Evolutionary conservation across 2,888 invertebrate genomes (phyloP), one percentile per base, ranked within the genome.

Genomic region (Eilema griseolum): DNA sequence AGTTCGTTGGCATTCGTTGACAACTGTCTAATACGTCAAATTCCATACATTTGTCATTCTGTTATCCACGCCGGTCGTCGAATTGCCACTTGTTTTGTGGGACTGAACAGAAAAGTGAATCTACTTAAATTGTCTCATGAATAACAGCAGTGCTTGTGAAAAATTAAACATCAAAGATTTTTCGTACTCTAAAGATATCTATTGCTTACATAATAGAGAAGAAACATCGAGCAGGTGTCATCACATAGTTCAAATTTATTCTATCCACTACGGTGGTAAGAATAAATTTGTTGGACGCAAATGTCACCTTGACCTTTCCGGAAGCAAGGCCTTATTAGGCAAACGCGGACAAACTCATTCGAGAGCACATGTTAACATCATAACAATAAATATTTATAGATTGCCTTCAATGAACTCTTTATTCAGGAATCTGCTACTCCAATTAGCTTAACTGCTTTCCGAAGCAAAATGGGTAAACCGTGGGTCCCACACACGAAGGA

Each of bases 221-320:
- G 74, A 75, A 74, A 71, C 76, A 73, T 75, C 70, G 81, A 85
- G 80, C 76, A 89, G 85, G 87, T 90, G 91, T 89, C 90, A 88
- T 90, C 89, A 88, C 80, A 74, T 69, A 72, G 74, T 46, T 77
- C 81, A 65, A 65, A 65, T 56, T 33, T 65, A 65, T 57, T 65
- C 65, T 56, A 65, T 46, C 64, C 65, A 65, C 52, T 71, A 70
- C 71, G 79, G 72, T 70, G 72, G 75, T 75, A 74, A 78, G 83
- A 84, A 86, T 85, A 81, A 88, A 90, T 90, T 89, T 75, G 72
- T 69, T 73, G 66, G 70, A 70, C 69, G 65, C 70, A 89, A 89
- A 93, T 92, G 93, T 92, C 90, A 86, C 72, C 73, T 73, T 86
- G 92, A 92, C 93, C 93, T 94, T 90, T 92, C 83, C 88, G 86